Conservation (phyloP, 2,888 invertebrate genomes). For the Calephelis perditalis region DNA sequence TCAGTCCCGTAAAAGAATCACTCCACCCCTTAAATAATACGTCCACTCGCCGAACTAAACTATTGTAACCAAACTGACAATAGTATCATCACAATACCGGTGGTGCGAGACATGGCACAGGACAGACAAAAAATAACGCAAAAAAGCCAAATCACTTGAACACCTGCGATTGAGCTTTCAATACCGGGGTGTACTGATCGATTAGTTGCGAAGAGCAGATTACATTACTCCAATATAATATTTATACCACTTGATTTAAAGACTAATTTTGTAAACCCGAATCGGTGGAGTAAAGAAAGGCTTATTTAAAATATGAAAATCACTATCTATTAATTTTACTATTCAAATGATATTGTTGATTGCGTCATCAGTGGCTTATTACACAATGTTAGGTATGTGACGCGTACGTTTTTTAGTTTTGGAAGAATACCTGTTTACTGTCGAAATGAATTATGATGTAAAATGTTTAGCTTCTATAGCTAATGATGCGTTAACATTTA, state of each 20-base stretch:
- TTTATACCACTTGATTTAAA: neutral
- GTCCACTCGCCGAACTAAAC: constrained; percentile 6
- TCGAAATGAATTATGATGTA: no score
- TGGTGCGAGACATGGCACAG: constrained; percentile 36
- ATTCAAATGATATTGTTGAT: no score
- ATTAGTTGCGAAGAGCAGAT: constrained; percentile 47
- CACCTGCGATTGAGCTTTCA: constrained; percentile 67
- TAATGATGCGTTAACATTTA: no score
- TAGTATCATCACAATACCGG: constrained; percentile 33
- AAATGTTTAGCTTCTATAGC: no score
- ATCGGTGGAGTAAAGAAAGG: neutral
- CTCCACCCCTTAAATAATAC: constrained; percentile 9
- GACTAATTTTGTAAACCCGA: neutral
- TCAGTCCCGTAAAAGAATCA: neutral
- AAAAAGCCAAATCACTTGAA: constrained; percentile 66
- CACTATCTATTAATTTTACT: neutral
- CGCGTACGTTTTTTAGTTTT: no score
- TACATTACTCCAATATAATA: neutral
- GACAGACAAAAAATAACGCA: constrained; percentile 43
- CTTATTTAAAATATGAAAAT: constrained; percentile 3
- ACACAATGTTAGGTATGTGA: no score
- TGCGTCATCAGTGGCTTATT: no score
- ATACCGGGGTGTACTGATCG: constrained; percentile 61
- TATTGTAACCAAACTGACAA: constrained; percentile 38
- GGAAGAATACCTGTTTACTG: no score